Evolutionary conservation across 2,797 vertebrate species (phyloP).

Genomic region (Melanotaenia trifasciata): DNA sequence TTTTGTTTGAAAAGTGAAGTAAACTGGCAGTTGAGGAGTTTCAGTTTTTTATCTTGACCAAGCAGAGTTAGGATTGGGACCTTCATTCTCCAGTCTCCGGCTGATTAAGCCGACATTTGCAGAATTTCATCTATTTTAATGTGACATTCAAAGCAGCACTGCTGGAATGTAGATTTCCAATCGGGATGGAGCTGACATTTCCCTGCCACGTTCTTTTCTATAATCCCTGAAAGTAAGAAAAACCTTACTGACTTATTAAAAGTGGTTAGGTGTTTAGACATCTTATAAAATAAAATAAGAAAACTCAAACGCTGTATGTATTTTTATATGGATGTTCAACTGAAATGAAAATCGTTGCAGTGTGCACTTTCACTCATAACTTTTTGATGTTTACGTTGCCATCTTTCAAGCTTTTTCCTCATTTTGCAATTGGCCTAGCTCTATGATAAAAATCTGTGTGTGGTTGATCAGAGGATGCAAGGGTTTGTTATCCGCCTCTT

Average conservation of each 20-base stretch:
- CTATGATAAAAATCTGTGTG: conserved; percentile 21
- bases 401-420: background rate
- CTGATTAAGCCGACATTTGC: conserved; percentile 61
- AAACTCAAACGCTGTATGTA: background rate
- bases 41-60: conserved; percentile 30
- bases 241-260: background rate
- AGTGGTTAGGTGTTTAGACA: background rate
- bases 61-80: conserved; percentile 17
- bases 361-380: background rate
- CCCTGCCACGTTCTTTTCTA: conserved; percentile 8
- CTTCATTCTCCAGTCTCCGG: conserved; percentile 42
- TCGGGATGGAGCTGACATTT: conserved; percentile 20
- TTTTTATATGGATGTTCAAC: background rate
- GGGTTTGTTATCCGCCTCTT: conserved; percentile 45
- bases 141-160: conserved; percentile 25
- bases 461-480: conserved; percentile 18
- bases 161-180: conserved; percentile 23
- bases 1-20: conserved; percentile 54
- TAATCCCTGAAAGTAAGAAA: conserved; percentile 21
- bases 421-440: background rate
- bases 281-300: background rate
- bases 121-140: conserved; percentile 62
- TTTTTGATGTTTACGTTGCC: conserved; percentile 1
- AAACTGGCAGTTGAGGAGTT: conserved; percentile 22
- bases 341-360: background rate